Conservation (phyloP, 2,888 invertebrate species). For the Amblyjoppa proteus region DNA sequence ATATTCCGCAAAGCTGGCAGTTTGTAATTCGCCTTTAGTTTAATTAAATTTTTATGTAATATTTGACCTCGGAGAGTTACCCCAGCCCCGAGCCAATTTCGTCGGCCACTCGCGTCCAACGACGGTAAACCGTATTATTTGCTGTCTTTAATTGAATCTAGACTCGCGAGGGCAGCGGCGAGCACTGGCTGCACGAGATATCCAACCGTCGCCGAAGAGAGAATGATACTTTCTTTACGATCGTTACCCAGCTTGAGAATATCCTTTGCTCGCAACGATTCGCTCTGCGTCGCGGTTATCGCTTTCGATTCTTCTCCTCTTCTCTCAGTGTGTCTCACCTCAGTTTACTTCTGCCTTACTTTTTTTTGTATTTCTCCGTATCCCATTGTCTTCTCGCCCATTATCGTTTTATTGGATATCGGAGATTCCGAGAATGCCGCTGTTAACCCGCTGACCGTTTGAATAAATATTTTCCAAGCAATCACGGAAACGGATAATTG, state of each 20-base stretch:
- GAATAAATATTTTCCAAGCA: conserved; percentile 61
- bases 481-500: conserved; percentile 62
- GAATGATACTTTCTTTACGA: conserved; percentile 66
- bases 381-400: conserved; percentile 42
- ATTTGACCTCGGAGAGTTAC: conserved; percentile 71
- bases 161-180: conserved; percentile 48
- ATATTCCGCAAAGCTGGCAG: conserved; percentile 48
- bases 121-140: conserved; percentile 73
- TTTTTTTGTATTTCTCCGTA: conserved; percentile 19
- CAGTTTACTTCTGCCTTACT: conserved; percentile 41
- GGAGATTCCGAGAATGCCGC: conserved; percentile 49
- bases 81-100: conserved; percentile 72
- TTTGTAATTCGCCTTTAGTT: conserved; percentile 68
- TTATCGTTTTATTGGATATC: conserved; percentile 47
- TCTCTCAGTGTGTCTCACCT: conserved; percentile 1
- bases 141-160: conserved; percentile 77
- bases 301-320: conserved; percentile 40
- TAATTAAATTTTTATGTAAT: conserved; percentile 76
- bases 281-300: conserved; percentile 46
- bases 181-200: conserved; percentile 38
- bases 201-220: conserved; percentile 28
- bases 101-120: conserved; percentile 68
- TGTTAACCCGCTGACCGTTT: conserved; percentile 7
- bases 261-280: conserved; percentile 42
- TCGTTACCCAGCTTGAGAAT: conserved; percentile 53